Evolutionary conservation across 1,140 invertebrate genomes (phyloP).

Genomic region (Periplaneta americana): DNA sequence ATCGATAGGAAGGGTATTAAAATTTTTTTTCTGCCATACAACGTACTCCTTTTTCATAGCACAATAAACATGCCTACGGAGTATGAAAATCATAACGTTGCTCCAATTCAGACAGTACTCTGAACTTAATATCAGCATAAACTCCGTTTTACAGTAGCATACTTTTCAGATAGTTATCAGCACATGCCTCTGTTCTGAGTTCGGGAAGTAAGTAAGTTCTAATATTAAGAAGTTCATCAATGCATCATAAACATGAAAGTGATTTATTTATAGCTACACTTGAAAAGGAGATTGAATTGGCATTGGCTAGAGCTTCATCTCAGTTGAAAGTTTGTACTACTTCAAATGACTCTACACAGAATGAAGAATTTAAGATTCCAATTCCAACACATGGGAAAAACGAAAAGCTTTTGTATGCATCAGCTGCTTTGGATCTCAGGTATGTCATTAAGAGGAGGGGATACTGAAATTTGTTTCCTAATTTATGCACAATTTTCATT

Average conservation of each 20-base stretch:
- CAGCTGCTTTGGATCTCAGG: conserved; percentile 28
- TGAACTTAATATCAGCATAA: no score
- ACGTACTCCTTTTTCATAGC: no score
- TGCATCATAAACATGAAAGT: conserved; percentile 20
- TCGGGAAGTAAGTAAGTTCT: neutral
- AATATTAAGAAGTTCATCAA: neutral
- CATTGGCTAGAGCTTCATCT: neutral
- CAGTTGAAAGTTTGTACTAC: conserved; percentile 12
- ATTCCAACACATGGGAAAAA: conserved; percentile 28
- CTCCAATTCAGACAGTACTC: no score
- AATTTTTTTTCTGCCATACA: no score
- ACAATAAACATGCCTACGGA: no score
- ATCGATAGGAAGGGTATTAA: no score
- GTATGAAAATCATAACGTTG: no score
- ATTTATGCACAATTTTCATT: no score
- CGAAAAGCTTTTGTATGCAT: conserved; percentile 32
- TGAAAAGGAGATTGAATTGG: conserved; percentile 4
- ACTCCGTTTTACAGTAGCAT: no score
- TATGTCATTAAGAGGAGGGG: conserved; percentile 21
- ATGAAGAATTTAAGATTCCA: conserved; percentile 17
- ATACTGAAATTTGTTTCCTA: neutral
- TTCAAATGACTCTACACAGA: conserved; percentile 5
- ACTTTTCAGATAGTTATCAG: no score
- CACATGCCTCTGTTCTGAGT: no score
- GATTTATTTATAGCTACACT: conserved; percentile 12